Evolutionary conservation across 2,888 invertebrate genomes (phyloP).

Genomic region (Harpalus rufipes): DNA sequence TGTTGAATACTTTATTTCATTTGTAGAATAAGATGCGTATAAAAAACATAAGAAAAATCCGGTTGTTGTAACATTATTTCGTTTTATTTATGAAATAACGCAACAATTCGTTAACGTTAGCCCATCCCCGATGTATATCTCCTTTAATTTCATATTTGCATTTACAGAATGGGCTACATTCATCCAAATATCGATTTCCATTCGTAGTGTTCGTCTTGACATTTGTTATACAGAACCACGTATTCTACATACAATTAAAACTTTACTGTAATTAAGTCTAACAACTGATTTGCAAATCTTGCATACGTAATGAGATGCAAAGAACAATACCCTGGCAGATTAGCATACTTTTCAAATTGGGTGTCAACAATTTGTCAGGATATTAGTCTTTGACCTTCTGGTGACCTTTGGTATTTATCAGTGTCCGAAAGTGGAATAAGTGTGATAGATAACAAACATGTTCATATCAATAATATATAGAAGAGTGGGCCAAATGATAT

Average conservation of each 20-base stretch:
- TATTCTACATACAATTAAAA: constrained; percentile 19
- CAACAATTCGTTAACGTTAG: no score
- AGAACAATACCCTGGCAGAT: constrained; percentile 28
- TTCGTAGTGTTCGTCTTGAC: neutral
- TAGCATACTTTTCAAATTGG: constrained; percentile 7
- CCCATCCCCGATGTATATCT: no score
- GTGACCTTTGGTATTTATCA: neutral
- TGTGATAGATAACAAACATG: constrained; percentile 7
- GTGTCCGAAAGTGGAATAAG: neutral
- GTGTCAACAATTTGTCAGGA: constrained; percentile 41
- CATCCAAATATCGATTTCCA: neutral
- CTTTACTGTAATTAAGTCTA: neutral
- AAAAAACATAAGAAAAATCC: no score
- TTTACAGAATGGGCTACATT: neutral
- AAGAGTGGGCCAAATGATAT: constrained; percentile 11
- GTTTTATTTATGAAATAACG: no score
- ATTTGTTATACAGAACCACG: neutral
- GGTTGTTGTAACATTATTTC: no score
- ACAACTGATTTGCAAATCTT: constrained; percentile 14
- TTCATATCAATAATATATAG: constrained; percentile 11
- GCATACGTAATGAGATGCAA: constrained; percentile 5
- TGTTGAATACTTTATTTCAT: no score
- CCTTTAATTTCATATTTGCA: no score
- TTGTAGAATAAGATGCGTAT: no score
- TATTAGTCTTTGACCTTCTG: constrained; percentile 27